Conservation (phyloP, 2,113 vertebrate genomes). For the Micronycteris hirsuta region DNA sequence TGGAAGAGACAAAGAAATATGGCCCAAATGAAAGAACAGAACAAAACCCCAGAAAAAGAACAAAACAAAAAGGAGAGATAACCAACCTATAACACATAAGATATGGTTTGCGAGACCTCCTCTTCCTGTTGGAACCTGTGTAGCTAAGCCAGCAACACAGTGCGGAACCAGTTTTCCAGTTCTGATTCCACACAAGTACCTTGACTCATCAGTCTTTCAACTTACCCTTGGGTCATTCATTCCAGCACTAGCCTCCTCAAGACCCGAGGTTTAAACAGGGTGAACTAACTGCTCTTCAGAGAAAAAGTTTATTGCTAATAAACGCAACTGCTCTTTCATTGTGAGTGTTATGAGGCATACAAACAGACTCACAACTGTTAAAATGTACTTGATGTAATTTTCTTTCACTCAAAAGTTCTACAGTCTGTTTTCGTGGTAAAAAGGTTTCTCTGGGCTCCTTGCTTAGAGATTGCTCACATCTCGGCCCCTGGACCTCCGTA, state of each 20-base stretch:
- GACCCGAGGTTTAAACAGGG: neutral
- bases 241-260: neutral
- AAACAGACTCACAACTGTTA: neutral
- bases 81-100: neutral
- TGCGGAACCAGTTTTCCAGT: neutral
- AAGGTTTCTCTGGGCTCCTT: neutral
- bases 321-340: conserved; percentile 28
- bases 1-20: no score
- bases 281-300: neutral
- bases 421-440: neutral
- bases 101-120: neutral
- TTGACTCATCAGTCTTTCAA: neutral
- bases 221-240: conserved; percentile 28
- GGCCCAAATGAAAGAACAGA: no score
- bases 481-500: neutral
- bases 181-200: neutral
- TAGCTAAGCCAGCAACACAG: neutral
- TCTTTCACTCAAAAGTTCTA: neutral
- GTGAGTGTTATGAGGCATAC: conserved; percentile 27
- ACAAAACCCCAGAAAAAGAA: no score
- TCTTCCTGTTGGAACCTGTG: neutral
- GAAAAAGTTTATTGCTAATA: conserved; percentile 25
- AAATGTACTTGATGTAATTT: conserved; percentile 29
- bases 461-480: neutral
- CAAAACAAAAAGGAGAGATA: no score